A percentile compares a stretch with the other conserved stretches of the same genome.
Conservation (phyloP, 2,113 vertebrate species). For the Gymnarchus niloticus region DNA sequence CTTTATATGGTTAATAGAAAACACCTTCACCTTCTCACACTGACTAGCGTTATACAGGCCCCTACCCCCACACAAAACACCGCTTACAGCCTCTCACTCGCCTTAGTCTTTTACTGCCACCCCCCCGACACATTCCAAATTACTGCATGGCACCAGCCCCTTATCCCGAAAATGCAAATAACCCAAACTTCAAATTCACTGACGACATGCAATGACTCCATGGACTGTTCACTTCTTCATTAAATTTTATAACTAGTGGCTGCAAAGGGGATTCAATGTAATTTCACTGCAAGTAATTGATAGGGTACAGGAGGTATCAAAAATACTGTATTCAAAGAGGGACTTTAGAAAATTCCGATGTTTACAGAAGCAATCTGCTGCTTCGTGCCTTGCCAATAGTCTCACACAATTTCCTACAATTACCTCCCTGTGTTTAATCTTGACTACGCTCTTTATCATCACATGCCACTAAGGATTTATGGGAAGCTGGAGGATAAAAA, state of each 20-base stretch:
- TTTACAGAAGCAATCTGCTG: background rate
- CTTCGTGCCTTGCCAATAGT: background rate
- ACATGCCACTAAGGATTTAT: background rate
- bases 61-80: background rate
- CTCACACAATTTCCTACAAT: background rate
- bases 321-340: background rate
- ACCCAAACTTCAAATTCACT: background rate
- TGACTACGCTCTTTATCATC: background rate
- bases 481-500: background rate
- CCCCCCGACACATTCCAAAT: background rate
- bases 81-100: background rate
- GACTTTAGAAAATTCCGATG: background rate
- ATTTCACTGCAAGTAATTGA: background rate
- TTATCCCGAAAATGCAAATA: slow-evolving; percentile 7
- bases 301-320: background rate
- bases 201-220: background rate
- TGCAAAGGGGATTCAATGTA: slow-evolving; percentile 5
- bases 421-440: background rate
- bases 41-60: background rate
- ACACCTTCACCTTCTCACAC: background rate
- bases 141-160: background rate
- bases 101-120: background rate
- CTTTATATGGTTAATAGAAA: background rate
- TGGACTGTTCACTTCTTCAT: background rate
- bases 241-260: slow-evolving; percentile 1